Conservation (phyloP, 1,140 invertebrate species). For the Rhyacophila brunnea region DNA sequence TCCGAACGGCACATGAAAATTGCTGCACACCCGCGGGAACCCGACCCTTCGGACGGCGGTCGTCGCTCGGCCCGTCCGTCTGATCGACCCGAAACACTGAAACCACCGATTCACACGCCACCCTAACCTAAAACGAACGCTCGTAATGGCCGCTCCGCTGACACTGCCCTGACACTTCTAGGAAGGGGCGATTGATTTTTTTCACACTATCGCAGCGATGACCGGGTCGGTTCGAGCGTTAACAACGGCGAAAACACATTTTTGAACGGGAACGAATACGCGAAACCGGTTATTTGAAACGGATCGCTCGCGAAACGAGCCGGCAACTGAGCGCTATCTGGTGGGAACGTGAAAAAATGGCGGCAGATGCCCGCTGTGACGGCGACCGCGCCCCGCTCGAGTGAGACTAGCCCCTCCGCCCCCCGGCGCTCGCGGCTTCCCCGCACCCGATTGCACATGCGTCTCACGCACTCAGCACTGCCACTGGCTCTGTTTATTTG, state of each 20-base stretch:
- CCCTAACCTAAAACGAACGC: slow-evolving; percentile 24
- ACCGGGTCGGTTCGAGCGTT: slow-evolving; percentile 11
- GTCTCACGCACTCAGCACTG: neutral
- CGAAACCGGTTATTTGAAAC: slow-evolving; percentile 22
- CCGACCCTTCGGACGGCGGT: slow-evolving; percentile 7
- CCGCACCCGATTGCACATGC: slow-evolving; percentile 11
- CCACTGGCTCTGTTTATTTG: no score
- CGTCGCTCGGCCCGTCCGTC: neutral
- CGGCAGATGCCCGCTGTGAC: slow-evolving; percentile 24
- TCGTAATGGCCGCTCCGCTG: slow-evolving; percentile 24
- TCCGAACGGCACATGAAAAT: slow-evolving; percentile 15
- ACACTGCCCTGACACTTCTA: slow-evolving; percentile 25
- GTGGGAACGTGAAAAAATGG: slow-evolving; percentile 24
- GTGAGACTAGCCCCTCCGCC: slow-evolving; percentile 15
- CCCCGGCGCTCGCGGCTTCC: neutral
- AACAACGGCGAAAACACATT: slow-evolving; percentile 15
- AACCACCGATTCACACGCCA: slow-evolving; percentile 19
- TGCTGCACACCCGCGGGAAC: slow-evolving; percentile 10
- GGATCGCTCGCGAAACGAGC: slow-evolving; percentile 15
- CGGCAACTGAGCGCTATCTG: slow-evolving; percentile 24
- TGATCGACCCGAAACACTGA: slow-evolving; percentile 10
- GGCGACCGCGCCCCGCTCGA: slow-evolving; percentile 25
- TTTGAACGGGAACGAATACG: slow-evolving; percentile 8
- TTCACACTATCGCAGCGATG: slow-evolving; percentile 13
- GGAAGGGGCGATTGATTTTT: slow-evolving; percentile 23